Percentiles rank a stretch among this genome's conserved stretches.
Conservation (phyloP, 2,797 vertebrate genomes). For the Carduelis carduelis region DNA sequence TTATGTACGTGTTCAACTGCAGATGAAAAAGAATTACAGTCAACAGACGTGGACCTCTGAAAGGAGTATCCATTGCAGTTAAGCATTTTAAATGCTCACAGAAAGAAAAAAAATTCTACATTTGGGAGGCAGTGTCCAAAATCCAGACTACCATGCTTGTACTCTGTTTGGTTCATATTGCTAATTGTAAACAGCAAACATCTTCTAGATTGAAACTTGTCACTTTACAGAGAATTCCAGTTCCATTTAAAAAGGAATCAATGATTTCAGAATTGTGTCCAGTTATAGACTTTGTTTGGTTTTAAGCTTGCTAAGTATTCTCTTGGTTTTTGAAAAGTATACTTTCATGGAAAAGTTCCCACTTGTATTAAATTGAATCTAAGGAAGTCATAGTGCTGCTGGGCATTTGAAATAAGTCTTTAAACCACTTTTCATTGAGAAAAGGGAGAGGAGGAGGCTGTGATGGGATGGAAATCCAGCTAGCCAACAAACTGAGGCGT, state of each 20-base stretch:
- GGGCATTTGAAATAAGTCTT: background rate
- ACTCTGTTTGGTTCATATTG: background rate
- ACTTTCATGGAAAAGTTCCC: background rate
- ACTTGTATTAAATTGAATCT: background rate
- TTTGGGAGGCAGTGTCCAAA: background rate
- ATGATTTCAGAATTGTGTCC: background rate
- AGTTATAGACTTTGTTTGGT: background rate
- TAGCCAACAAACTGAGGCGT: background rate
- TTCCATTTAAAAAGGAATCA: background rate
- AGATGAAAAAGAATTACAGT: background rate
- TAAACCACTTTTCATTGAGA: background rate
- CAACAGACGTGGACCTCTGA: background rate
- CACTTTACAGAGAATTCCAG: background rate
- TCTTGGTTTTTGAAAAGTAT: background rate
- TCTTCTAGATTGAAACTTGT: background rate
- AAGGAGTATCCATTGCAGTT: background rate
- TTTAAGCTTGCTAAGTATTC: background rate
- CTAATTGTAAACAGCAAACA: background rate
- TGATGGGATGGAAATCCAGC: background rate
- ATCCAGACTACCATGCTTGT: background rate
- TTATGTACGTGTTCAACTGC: background rate
- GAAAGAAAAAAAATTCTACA: background rate
- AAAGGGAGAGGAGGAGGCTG: background rate
- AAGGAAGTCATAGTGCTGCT: background rate
- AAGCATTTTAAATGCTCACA: background rate